These are phyloP conservation scores for Lophotis ruficrista DNA, from an alignment of 2,113 vertebrate genomes.

Conservation along the genomic window DNA sequence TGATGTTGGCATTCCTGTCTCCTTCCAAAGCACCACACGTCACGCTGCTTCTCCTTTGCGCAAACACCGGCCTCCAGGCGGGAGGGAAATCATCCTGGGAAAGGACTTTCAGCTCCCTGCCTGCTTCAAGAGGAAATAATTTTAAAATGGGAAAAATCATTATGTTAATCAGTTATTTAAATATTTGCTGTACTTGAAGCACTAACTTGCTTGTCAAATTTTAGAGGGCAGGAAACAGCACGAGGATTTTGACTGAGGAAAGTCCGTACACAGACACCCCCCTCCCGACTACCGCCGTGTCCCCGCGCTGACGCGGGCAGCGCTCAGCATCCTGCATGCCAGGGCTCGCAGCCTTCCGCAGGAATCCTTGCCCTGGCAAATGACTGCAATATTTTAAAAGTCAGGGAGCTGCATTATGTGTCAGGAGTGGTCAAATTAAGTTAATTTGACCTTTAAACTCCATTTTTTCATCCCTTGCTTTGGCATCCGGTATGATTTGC, in stretches of 20 bases:
- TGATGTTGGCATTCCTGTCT: neutral
- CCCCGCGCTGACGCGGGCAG: neutral
- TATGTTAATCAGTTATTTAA: neutral
- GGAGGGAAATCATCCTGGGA: neutral
- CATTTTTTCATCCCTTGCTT: conserved; percentile 41
- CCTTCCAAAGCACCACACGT: neutral
- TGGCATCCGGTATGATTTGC: conserved; percentile 66
- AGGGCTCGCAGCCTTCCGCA: neutral
- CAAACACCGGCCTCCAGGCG: neutral
- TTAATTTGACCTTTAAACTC: conserved; percentile 68
- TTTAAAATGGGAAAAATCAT: neutral
- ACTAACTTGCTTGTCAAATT: neutral
- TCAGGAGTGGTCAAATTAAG: conserved; percentile 49
- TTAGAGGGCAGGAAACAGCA: neutral
- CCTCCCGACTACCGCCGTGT: rapidly evolving
- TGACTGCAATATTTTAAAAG: neutral
- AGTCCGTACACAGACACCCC: rapidly evolving
- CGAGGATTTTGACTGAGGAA: neutral
- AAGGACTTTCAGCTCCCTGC: neutral
- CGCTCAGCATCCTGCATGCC: too few relatives aligned
- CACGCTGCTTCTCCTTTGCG: neutral
- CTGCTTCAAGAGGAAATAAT: neutral
- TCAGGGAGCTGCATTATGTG: neutral
- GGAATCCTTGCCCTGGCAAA: neutral
- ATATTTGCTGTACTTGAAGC: neutral